phyloP scores from a whole-genome alignment of 2,797 vertebrate genomes.

The Pantherophis alleghaniensis region DNA sequence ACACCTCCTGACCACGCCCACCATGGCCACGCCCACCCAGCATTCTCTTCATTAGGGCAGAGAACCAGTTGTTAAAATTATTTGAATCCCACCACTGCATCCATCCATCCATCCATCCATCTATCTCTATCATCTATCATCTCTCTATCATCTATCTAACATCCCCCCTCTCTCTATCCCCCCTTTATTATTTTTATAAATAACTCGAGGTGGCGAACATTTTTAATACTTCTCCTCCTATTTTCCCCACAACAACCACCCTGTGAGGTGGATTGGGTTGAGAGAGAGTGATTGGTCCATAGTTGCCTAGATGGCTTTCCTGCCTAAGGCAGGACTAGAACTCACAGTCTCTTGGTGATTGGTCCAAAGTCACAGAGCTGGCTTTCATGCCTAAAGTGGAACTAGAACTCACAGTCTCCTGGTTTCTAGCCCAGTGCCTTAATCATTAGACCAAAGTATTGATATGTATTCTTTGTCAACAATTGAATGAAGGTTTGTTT shows the following conservation, averaged over 20 bases:
- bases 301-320: background rate
- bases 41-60: too few relatives aligned
- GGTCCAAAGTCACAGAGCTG: too few relatives aligned
- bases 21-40: too few relatives aligned
- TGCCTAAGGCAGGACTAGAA: background rate
- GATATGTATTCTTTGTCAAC: background rate
- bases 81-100: too few relatives aligned
- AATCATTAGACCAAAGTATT: background rate
- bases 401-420: background rate
- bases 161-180: too few relatives aligned
- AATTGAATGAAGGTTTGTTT: background rate
- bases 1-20: too few relatives aligned
- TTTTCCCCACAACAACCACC: background rate
- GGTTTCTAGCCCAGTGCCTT: background rate
- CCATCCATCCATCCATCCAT: too few relatives aligned
- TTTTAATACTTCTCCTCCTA: background rate
- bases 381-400: background rate
- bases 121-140: too few relatives aligned
- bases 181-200: too few relatives aligned
- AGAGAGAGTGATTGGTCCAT: background rate
- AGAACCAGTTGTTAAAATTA: too few relatives aligned
- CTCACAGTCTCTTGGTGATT: background rate
- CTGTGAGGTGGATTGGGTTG: background rate
- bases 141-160: too few relatives aligned
- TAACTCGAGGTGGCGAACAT: too few relatives aligned